Evolutionary conservation across 2,797 vertebrate genomes (phyloP), one percentile per base, ranked within the genome.

Genomic region (Microctenopoma lineatum): DNA sequence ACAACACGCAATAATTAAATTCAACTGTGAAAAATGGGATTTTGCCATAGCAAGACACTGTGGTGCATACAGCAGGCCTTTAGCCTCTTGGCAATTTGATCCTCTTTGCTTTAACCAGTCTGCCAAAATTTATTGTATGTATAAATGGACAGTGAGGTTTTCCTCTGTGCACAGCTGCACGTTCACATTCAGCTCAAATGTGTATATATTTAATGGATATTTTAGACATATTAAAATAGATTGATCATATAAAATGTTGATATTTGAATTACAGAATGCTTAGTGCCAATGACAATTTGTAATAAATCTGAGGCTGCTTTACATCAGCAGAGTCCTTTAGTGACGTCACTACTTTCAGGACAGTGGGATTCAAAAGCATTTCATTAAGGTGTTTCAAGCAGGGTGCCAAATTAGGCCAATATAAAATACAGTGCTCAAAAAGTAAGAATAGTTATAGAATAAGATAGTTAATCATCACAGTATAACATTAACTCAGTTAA

Each of bases 1-100:
- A 81, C 55, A 69, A 73, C 61, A 77, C 36, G 34, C 52, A 45
- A 41, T 71, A 75, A 71, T 61, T 64, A 16, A 80, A 82, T 81
- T 63, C 52, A 71, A 69, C 12, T 34, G 42, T 68, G 46, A 74
- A 77, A 83, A 85, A 79, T 59, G 48, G 46, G 60, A 53, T 18
- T 15, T 44, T 21, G 39, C 38, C 25, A 36, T 58, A 66, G 66
- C 4, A 25, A 21, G 61, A 61, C 27, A 10, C 56, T 12, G 47
- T 42, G 36, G 54, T 66, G 36, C 18, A 16, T 32, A 41, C 42
- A 63, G 42, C 66, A 34, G 44, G 7, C 9, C n/a, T 16, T 62
- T 15, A 10, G 34, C 6, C 68, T 57, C 38, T 62, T n/a, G 45
- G 75, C 61, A 51, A 48, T 26, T 41, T 26, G 27, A 77, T 41